Evolutionary conservation across 2,113 vertebrate species (phyloP).

Genomic region (Anarhynchus alexandrinus): DNA sequence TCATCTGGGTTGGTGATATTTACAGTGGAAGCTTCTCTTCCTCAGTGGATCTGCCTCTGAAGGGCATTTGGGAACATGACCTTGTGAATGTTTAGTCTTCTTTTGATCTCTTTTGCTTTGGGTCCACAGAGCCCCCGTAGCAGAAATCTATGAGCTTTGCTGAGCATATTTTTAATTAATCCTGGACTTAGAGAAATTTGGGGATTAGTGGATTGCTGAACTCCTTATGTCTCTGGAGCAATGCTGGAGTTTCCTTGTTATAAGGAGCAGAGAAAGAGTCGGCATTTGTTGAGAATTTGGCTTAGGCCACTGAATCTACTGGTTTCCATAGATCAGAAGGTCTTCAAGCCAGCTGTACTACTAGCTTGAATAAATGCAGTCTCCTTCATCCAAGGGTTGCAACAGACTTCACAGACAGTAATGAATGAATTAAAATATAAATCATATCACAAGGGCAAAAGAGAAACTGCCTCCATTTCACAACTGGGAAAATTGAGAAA

Average conservation of each 20-base stretch:
- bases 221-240: slow-evolving; percentile 1
- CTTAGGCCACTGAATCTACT: background rate
- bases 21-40: background rate
- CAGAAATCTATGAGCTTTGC: slow-evolving; percentile 6
- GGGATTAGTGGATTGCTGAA: slow-evolving; percentile 26
- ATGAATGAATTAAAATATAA: slow-evolving; percentile 1
- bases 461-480: background rate
- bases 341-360: background rate
- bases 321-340: background rate
- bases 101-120: slow-evolving; percentile 21
- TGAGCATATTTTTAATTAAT: slow-evolving; percentile 40
- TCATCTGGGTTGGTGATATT: background rate
- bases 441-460: background rate
- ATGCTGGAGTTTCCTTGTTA: background rate
- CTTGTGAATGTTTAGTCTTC: background rate
- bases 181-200: background rate
- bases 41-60: background rate
- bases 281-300: background rate
- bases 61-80: background rate
- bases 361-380: background rate
- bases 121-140: background rate
- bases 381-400: background rate
- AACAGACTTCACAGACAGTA: background rate
- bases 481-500: background rate
- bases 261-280: background rate